Percentiles rank a stretch among this genome's conserved stretches.
Conservation (phyloP, 2,888 invertebrate genomes). For the Strigamia transsilvanica region DNA sequence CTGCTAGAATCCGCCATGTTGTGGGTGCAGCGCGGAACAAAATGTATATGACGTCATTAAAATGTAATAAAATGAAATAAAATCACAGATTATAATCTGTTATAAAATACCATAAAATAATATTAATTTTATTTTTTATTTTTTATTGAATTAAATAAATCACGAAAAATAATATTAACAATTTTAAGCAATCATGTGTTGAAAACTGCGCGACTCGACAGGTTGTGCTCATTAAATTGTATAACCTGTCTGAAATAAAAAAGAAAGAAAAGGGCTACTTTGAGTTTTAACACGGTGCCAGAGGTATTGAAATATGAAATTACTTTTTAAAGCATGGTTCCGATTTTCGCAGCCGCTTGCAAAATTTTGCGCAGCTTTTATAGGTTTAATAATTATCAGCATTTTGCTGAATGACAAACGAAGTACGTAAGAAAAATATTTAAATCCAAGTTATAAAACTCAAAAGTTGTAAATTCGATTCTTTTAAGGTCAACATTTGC, state of each 20-base stretch:
- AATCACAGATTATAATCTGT: not conserved
- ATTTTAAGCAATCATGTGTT: not conserved
- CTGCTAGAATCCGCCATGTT: too few relatives aligned
- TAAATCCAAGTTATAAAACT: not conserved
- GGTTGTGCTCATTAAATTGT: not conserved
- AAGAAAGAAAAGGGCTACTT: slow-evolving; percentile 5
- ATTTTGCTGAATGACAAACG: slow-evolving; percentile 52
- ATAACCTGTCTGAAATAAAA: not conserved
- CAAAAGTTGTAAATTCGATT: slow-evolving; percentile 13
- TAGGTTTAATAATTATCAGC: slow-evolving; percentile 51
- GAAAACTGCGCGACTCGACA: not conserved
- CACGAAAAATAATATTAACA: not conserved
- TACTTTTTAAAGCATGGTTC: slow-evolving; percentile 43
- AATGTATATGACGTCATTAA: too few relatives aligned
- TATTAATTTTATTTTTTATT: not conserved
- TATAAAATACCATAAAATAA: not conserved
- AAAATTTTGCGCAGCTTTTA: slow-evolving; percentile 48
- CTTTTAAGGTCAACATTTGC: slow-evolving; percentile 50
- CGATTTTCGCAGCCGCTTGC: slow-evolving; percentile 48
- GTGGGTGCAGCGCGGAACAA: too few relatives aligned
- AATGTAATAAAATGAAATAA: not conserved
- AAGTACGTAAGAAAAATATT: slow-evolving; percentile 46
- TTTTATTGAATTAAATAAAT: not conserved
- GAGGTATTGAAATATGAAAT: slow-evolving; percentile 4
- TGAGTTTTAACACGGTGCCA: not conserved